Base-by-base conservation (phyloP, 2,888 invertebrate genomes). In the Epistrophella euchroma region DNA sequence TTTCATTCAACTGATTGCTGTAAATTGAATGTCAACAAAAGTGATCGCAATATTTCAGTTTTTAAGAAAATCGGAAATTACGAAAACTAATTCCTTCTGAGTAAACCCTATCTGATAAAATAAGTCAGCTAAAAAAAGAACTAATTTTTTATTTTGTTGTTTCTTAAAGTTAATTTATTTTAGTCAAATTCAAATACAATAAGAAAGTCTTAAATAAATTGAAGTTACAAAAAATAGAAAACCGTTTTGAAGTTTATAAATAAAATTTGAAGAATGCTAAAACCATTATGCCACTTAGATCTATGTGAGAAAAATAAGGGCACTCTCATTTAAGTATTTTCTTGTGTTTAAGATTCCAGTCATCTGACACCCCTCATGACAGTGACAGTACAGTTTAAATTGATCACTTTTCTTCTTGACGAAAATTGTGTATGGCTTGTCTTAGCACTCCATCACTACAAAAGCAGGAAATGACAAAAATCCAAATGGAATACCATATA, bases 401-500 rank as follows among this genome's bases (percentile, higher is more conserved):
- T 37, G 35, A 19, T 35, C 56, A 17, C 35, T 13, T 56, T 56
- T n/a, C 9, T 35, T 35, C 22, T 6, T 50, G 22, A 22, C 22
- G 6, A 22, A 22, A 50, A 50, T 22, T 22, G 22, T 50, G 50
- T 47, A 47, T n/a, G 47, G 47, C 2, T 50, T 50, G 17, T 28
- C n/a, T 28, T 32, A 32, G n/a, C 32, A 28, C 17, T 32, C 56
- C 32, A 28, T 56, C 35, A 58, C 5, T 32, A 11, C 0, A 22
- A 22, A 35, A 37, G 37, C 35, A 37, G 58, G 58, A 58, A 58
- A 58, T 37, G 19, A 22, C 35, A 37, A 7, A 58, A 19, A 19
- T 58, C 19, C 37, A 35, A 58, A 19, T 58, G 58, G 58, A 37
- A 58, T 37, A 58, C 37, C 58, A 58, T 22, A 58, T 37, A 58